A percentile compares a stretch with the other conserved stretches of the same genome.
Conservation (phyloP, 2,797 vertebrate genomes). For the Anabas testudineus region DNA sequence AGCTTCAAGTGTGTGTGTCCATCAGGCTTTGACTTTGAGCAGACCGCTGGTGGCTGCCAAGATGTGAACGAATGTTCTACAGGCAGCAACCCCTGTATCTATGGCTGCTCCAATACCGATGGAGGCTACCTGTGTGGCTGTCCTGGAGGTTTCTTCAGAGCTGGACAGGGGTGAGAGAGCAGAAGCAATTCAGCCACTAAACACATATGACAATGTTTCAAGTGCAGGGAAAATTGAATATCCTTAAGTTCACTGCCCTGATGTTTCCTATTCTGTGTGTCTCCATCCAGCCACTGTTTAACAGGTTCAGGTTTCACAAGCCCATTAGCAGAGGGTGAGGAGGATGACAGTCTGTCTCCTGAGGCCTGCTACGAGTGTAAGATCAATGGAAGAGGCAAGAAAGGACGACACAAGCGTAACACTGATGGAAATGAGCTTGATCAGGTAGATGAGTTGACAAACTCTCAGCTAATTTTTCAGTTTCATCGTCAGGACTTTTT, state of each 20-base stretch:
- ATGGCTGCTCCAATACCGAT: constrained; percentile 97
- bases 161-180: constrained; percentile 91
- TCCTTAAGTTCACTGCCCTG: not conserved
- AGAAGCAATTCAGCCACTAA: not conserved
- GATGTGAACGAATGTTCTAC: constrained; percentile 95
- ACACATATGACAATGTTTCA: constrained; percentile 1
- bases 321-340: constrained; percentile 81
- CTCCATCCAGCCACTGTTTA: constrained; percentile 89
- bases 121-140: constrained; percentile 97
- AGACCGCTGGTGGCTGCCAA: constrained; percentile 89
- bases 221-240: not conserved
- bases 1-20: constrained; percentile 99
- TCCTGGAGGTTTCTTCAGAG: constrained; percentile 92
- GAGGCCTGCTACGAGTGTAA: constrained; percentile 96
- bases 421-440: constrained; percentile 76
- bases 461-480: not conserved
- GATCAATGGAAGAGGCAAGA: constrained; percentile 89
- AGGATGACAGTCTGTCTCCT: constrained; percentile 89
- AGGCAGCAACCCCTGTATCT: constrained; percentile 91
- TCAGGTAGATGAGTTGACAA: constrained; percentile 67
- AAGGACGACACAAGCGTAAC: constrained; percentile 85
- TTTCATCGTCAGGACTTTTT: not conserved
- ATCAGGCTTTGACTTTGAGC: constrained; percentile 93
- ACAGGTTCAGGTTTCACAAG: constrained; percentile 89
- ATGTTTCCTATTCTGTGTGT: constrained; percentile 15